phyloP scores from a whole-genome alignment of 2,113 vertebrate genomes.

The Podilymbus podiceps region DNA sequence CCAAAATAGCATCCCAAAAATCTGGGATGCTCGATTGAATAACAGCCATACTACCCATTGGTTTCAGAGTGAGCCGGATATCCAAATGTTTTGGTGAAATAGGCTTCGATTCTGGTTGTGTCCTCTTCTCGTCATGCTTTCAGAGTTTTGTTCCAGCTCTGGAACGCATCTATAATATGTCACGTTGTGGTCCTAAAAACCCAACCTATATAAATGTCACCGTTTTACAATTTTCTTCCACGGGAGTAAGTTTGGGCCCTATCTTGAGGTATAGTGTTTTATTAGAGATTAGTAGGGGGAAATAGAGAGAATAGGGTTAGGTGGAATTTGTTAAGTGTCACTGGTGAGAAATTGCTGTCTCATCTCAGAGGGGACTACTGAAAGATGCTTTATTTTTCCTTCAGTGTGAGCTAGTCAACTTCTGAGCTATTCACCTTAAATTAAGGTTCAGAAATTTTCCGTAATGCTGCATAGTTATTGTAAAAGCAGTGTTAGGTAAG shows the following conservation, averaged over 20 bases:
- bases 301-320: neutral
- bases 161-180: neutral
- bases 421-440: neutral
- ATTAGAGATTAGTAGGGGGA: neutral
- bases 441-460: neutral
- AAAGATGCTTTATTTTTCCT: neutral
- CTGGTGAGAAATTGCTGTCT: neutral
- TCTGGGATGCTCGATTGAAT: neutral
- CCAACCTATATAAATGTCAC: neutral
- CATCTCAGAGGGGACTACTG: neutral
- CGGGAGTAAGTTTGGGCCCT: neutral
- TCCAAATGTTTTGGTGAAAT: neutral
- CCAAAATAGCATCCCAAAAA: neutral
- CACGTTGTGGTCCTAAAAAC: neutral
- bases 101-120: neutral
- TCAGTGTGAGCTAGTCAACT: neutral
- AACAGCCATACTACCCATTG: neutral
- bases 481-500: neutral
- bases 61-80: neutral
- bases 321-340: neutral
- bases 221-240: neutral
- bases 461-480: neutral
- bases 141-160: neutral
- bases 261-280: neutral
- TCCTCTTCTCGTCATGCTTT: neutral